A percentile compares a stretch with the other conserved stretches of the same genome.
phyloP scores from a whole-genome alignment of 2,888 invertebrate species.

The Phytoseiulus persimilis region DNA sequence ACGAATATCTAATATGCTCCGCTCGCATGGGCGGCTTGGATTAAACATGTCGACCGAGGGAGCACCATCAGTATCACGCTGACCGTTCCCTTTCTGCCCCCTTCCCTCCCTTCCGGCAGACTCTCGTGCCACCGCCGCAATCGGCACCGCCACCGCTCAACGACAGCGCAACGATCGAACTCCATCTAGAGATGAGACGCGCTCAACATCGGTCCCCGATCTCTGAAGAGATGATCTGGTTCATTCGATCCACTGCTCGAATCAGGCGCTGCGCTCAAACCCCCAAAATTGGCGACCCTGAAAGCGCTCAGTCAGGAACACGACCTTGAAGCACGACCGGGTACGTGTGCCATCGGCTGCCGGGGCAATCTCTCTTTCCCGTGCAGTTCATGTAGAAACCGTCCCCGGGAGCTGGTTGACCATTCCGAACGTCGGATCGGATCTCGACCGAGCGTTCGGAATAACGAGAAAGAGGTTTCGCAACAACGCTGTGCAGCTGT shows the following conservation, averaged over 20 bases:
- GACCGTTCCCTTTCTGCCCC: neutral
- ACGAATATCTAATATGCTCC: neutral
- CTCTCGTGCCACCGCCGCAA: neutral
- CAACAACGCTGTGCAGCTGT: neutral
- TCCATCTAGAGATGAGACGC: neutral
- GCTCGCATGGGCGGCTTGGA: neutral
- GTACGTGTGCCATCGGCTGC: too few species aligned
- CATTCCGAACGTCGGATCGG: neutral
- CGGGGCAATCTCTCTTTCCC: too few species aligned
- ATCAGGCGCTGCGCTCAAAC: too few species aligned
- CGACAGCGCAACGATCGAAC: neutral
- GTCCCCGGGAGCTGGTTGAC: too few species aligned
- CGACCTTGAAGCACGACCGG: too few species aligned
- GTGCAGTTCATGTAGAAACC: too few species aligned
- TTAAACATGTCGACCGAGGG: neutral
- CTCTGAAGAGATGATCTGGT: too few species aligned
- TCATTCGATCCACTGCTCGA: too few species aligned
- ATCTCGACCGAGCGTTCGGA: neutral
- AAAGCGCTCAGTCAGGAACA: too few species aligned
- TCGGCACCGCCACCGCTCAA: neutral
- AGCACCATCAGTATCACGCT: neutral
- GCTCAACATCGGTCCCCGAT: too few species aligned
- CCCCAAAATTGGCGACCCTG: too few species aligned
- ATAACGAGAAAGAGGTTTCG: neutral
- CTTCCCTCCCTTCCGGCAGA: neutral